A percentile compares a stretch with the other conserved stretches of the same genome.
Evolutionary conservation across 30 jellyfish, hydroid and myxozoan species (phyloP).

Genomic region (Aurelia sp.): DNA sequence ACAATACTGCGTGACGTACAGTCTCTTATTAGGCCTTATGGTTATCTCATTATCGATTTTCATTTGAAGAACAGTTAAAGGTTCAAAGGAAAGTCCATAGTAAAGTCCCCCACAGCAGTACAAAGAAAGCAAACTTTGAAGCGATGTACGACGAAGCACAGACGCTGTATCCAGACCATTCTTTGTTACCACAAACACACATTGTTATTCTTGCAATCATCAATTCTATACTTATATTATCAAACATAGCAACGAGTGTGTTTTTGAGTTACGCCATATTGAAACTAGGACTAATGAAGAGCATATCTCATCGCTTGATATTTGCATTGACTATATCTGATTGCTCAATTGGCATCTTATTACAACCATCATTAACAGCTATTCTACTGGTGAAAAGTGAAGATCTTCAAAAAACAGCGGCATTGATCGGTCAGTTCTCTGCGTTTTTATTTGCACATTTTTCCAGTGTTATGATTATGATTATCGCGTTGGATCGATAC

Average conservation of each 20-base stretch:
- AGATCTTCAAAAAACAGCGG: neutral
- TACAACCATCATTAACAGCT: slow-evolving; percentile 6
- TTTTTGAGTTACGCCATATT: slow-evolving; percentile 6
- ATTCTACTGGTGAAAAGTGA: neutral
- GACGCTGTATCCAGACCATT: slow-evolving; percentile 2
- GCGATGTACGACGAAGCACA: neutral
- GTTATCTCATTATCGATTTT: too few relatives aligned
- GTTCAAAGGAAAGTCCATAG: too few relatives aligned
- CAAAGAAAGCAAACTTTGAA: too few relatives aligned
- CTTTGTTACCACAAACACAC: neutral
- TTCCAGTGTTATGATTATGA: slow-evolving; percentile 20
- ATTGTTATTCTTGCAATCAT: neutral
- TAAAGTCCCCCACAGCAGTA: too few relatives aligned
- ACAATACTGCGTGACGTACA: too few relatives aligned
- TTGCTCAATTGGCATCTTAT: neutral
- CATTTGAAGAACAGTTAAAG: too few relatives aligned
- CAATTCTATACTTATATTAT: neutral
- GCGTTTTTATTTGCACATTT: slow-evolving; percentile 12
- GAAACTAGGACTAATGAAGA: neutral
- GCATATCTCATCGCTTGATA: slow-evolving; percentile 25
- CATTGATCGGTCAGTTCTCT: neutral
- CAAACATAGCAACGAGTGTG: slow-evolving; percentile 8
- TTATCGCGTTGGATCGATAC: slow-evolving; percentile 28
- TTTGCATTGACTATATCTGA: slow-evolving; percentile 17
- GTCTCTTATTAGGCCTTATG: too few relatives aligned